Conservation (phyloP, 2,888 invertebrate species). For the Patella ulyssiponensis region DNA sequence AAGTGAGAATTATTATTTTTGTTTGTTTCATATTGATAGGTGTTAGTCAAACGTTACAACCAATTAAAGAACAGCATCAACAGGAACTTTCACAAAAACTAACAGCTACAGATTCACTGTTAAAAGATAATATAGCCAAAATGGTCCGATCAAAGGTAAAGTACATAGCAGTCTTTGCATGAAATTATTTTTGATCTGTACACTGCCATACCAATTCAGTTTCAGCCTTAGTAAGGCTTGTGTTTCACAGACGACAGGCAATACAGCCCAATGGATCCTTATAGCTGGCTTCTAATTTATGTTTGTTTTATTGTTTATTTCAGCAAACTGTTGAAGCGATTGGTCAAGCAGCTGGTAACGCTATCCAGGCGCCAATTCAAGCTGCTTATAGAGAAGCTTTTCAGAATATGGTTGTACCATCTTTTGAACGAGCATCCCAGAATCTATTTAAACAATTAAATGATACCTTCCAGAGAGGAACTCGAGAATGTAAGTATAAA, state of each 20-base stretch:
- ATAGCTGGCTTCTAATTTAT: too few species aligned
- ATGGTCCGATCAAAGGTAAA: slow-evolving; percentile 84
- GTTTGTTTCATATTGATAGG: slow-evolving; percentile 69
- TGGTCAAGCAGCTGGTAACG: slow-evolving; percentile 75
- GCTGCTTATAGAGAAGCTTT: slow-evolving; percentile 85
- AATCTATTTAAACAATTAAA: slow-evolving; percentile 92
- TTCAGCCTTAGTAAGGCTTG: background rate
- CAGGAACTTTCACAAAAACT: slow-evolving; percentile 82
- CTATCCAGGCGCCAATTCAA: slow-evolving; percentile 76
- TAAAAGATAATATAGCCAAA: slow-evolving; percentile 86
- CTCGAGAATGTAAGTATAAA: slow-evolving; percentile 85
- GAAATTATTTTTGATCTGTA: background rate
- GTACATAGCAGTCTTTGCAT: slow-evolving; percentile 21
- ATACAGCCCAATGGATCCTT: too few species aligned
- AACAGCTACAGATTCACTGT: slow-evolving; percentile 81
- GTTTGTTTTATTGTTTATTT: slow-evolving; percentile 42
- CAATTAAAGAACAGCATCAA: slow-evolving; percentile 82
- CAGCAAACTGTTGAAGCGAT: slow-evolving; percentile 84
- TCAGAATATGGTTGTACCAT: slow-evolving; percentile 81
- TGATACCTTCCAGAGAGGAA: slow-evolving; percentile 88
- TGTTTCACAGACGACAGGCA: too few species aligned
- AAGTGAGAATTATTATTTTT: too few species aligned
- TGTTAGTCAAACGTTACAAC: slow-evolving; percentile 81
- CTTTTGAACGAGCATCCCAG: slow-evolving; percentile 88
- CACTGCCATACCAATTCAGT: too few species aligned